Evolutionary conservation across 1,140 invertebrate genomes (phyloP).

Genomic region (Drosophila varians): DNA sequence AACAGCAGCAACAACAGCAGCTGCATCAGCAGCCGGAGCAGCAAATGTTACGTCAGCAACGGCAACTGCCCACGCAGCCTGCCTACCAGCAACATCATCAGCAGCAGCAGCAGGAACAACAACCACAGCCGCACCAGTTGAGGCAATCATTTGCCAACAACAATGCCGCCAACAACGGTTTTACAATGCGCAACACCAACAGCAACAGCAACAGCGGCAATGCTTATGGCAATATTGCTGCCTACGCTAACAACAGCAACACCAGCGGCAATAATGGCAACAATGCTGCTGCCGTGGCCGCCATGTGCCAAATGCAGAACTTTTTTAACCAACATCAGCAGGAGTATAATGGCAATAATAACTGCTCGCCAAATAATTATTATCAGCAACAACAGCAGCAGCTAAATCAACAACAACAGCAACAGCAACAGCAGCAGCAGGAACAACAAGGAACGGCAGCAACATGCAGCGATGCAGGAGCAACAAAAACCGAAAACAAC

Average conservation of each 20-base stretch:
- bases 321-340: conserved; percentile 69
- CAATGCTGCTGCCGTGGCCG: conserved; percentile 63
- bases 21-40: conserved; percentile 45
- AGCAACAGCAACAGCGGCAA: conserved; percentile 33
- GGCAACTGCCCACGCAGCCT: conserved; percentile 41
- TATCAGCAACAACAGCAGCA: conserved; percentile 48
- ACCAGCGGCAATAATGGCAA: conserved; percentile 34
- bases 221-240: conserved; percentile 34
- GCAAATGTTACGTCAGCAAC: conserved; percentile 62
- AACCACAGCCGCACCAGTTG: conserved; percentile 37
- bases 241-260: conserved; percentile 28
- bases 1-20: conserved; percentile 53
- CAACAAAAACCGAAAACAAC: conserved; percentile 17
- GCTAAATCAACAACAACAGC: background rate
- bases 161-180: conserved; percentile 42
- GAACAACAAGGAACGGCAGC: conserved; percentile 24
- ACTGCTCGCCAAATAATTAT: conserved; percentile 55
- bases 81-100: conserved; percentile 34
- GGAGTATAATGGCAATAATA: conserved; percentile 37
- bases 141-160: conserved; percentile 56
- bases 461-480: conserved; percentile 9
- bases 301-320: conserved; percentile 75
- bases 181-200: conserved; percentile 51
- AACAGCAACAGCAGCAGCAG: conserved; percentile 18
- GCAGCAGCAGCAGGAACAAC: conserved; percentile 35